Evolutionary conservation across 2,797 vertebrate species (phyloP).

Genomic region (Florisuga fusca): DNA sequence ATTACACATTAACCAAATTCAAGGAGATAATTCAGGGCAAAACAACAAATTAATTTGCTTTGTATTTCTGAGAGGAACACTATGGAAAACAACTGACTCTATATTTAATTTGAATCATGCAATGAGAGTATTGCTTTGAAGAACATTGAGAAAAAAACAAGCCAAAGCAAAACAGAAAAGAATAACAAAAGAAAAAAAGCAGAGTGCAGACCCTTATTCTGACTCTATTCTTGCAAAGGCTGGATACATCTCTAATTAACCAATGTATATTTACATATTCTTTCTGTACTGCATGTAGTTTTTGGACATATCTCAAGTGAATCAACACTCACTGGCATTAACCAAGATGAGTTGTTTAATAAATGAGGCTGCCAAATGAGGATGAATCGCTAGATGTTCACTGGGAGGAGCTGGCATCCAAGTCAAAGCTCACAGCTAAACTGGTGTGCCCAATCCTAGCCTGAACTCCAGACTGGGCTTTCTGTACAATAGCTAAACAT

Average conservation of each 20-base stretch:
- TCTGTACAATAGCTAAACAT: neutral
- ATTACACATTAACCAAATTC: neutral
- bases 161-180: neutral
- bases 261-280: neutral
- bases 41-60: rapidly evolving
- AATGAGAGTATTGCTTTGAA: neutral
- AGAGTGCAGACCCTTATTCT: neutral
- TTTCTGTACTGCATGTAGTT: neutral
- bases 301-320: neutral
- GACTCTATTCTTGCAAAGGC: neutral
- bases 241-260: no score
- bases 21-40: neutral
- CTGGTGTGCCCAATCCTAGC: rapidly evolving
- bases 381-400: neutral
- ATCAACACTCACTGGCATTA: neutral
- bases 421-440: neutral
- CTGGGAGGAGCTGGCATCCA: neutral
- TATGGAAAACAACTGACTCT: neutral
- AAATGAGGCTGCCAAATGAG: neutral
- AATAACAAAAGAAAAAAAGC: neutral
- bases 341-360: neutral
- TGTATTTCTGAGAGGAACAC: neutral
- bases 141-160: neutral
- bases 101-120: neutral
- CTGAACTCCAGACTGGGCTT: neutral